A percentile compares a stretch with the other conserved stretches of the same genome.
Evolutionary conservation across 2,113 vertebrate genomes (phyloP).

Genomic region (Potamarius usumacintae): DNA sequence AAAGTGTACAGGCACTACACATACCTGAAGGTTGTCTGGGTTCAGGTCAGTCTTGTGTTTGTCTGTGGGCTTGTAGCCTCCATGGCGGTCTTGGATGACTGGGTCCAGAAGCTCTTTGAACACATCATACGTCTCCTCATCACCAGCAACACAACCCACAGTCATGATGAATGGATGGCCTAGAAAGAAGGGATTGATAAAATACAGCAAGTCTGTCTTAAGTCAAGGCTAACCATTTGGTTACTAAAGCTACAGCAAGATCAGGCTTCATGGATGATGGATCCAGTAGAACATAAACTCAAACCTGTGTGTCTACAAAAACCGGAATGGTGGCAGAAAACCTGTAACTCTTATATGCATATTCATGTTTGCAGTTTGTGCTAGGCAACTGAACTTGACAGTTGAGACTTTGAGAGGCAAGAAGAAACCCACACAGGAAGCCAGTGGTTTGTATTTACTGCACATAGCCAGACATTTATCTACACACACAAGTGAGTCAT

Average conservation of each 20-base stretch:
- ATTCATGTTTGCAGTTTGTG: not conserved
- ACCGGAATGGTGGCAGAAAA: not conserved
- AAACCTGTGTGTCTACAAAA: not conserved
- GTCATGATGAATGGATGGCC: constrained; percentile 96
- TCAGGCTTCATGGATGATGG: not conserved
- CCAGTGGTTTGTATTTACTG: not conserved
- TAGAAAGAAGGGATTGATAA: constrained; percentile 49
- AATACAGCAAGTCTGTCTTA: not conserved
- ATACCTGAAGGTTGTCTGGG: constrained; percentile 84
- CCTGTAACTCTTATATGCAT: too few relatives aligned
- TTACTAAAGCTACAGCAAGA: not conserved
- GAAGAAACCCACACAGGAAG: not conserved
- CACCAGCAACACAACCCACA: constrained; percentile 90
- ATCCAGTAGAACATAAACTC: not conserved
- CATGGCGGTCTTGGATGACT: constrained; percentile 90
- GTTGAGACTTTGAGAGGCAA: not conserved
- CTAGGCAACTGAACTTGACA: not conserved
- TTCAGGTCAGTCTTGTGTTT: constrained; percentile 93
- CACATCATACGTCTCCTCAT: constrained; percentile 88
- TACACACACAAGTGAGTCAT: not conserved
- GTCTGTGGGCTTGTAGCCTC: constrained; percentile 89
- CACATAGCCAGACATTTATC: not conserved
- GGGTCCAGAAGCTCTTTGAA: constrained; percentile 91
- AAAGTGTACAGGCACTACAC: not conserved
- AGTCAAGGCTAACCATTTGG: not conserved